These are phyloP conservation scores for Nerophis lumbriciformis DNA, from an alignment of 2,113 vertebrate genomes.

Conservation along the genomic window DNA sequence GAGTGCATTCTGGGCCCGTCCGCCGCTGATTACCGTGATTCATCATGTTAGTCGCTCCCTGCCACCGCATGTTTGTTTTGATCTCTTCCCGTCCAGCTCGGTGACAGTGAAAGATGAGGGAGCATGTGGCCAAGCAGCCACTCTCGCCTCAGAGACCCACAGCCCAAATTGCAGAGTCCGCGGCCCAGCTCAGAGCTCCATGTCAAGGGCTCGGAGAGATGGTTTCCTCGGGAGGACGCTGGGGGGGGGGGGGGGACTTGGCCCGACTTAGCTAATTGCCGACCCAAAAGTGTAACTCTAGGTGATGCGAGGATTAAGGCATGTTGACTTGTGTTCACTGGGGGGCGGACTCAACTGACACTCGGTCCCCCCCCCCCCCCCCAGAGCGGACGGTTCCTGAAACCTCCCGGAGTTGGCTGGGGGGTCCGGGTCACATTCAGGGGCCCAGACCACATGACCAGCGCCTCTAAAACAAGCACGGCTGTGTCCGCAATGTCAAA, in stretches of 20 bases:
- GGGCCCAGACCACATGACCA: conserved; percentile 56
- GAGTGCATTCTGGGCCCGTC: conserved; percentile 28
- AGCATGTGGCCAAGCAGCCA: conserved; percentile 45
- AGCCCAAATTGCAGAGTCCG: conserved; percentile 22
- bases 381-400: conserved; percentile 61
- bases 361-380: conserved; percentile 51
- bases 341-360: conserved; percentile 65
- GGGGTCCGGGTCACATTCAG: conserved; percentile 59
- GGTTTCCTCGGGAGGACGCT: neutral
- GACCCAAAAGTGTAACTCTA: conserved; percentile 69
- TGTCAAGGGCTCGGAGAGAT: conserved; percentile 22
- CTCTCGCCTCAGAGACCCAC: conserved; percentile 37
- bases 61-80: conserved; percentile 71
- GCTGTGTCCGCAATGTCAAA: conserved; percentile 68
- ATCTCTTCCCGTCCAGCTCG: conserved; percentile 61
- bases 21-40: conserved; percentile 64
- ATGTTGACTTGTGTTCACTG: conserved; percentile 70
- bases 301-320: conserved; percentile 67
- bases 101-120: conserved; percentile 74
- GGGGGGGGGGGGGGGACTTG: conserved; percentile 30
- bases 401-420: conserved; percentile 50
- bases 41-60: conserved; percentile 60
- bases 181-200: conserved; percentile 26
- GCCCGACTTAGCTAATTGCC: conserved; percentile 57
- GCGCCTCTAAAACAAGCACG: conserved; percentile 61